phyloP scores from a whole-genome alignment of 1,140 invertebrate genomes.

The Galleria mellonella region DNA sequence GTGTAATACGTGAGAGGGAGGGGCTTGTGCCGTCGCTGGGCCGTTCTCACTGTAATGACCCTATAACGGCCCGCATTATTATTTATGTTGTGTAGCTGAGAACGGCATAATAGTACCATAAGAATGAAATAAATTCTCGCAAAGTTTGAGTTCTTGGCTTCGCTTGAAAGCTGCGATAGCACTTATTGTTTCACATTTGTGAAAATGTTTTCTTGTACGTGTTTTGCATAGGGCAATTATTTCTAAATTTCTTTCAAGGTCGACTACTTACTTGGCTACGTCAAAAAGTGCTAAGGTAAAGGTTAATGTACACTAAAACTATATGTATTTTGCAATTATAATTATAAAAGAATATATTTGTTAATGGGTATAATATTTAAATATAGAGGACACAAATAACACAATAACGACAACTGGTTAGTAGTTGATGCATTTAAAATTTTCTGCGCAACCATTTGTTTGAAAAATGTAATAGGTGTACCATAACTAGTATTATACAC shows the following conservation, averaged over 20 bases:
- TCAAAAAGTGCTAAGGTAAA: too few species aligned
- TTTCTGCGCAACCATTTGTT: too few species aligned
- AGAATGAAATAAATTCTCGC: constrained; percentile 67
- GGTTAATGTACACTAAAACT: too few species aligned
- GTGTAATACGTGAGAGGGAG: constrained; percentile 34
- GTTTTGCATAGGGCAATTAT: constrained; percentile 29
- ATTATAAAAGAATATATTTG: too few species aligned
- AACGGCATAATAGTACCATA: constrained; percentile 68
- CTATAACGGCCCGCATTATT: constrained; percentile 67
- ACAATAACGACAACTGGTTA: too few species aligned
- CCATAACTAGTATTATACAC: too few species aligned
- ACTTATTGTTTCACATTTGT: constrained; percentile 44
- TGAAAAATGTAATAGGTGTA: too few species aligned
- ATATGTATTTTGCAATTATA: too few species aligned
- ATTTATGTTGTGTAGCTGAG: constrained; percentile 70
- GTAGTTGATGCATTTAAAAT: too few species aligned
- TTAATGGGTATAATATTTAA: too few species aligned
- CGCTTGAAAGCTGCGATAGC: constrained; percentile 47
- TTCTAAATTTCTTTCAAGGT: constrained; percentile 10
- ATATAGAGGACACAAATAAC: too few species aligned
- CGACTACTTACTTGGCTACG: neutral
- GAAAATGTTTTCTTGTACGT: constrained; percentile 31
- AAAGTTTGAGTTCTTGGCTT: constrained; percentile 60
- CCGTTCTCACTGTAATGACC: constrained; percentile 58
- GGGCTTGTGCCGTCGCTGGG: constrained; percentile 41